Evolutionary conservation across 2,888 invertebrate species (phyloP), one percentile per base, ranked within the genome.

Genomic region (Aphodius sticticus): DNA sequence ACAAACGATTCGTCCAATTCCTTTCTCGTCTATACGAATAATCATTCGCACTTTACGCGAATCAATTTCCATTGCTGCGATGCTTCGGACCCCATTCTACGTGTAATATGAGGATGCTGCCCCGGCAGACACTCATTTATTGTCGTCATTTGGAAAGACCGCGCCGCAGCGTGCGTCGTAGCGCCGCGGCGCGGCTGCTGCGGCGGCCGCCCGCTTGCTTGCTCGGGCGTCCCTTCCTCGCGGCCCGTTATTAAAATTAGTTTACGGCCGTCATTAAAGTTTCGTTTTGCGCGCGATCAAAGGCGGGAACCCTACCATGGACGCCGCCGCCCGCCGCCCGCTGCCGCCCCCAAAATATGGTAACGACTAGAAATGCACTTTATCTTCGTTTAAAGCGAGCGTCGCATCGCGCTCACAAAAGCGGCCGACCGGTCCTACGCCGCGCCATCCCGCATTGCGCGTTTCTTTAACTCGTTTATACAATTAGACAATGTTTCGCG

Each of bases 101-200:
- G 74, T 74, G 74, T 74, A 74, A 74, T 74, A 74, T n/a, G 26
- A 36, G 74, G 74, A 74, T 36, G 74, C 35, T 36, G 74, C 35
- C 35, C 76, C 16, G 76, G 14, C 36, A 38, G 76, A 76, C 69
- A 76, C 76, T 76, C 76, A 69, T 76, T 76, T 76, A 76, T 76
- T 69, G 53, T 53, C 53, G 76, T 76, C 76, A 76, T 76, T 38
- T 76, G 76, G 53, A 5, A 76, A 69, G 76, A 76, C 53, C 76
- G 37, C 53, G 76, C 76, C 37, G 37, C 53, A 53, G 1, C 9
- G 7, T 53, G 6, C 53, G 1, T 7, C 12, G 53, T 5, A 7
- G 53, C 53, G 53, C 1, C 53, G 53, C 53, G 53, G 53, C 53
- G 53, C 53, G 12, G 53, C 12, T 53, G 53, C 6, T 53, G 53